These are phyloP conservation scores for Axea sp. DNA, from an alignment of 2,888 invertebrate species.

Conservation along the genomic window DNA sequence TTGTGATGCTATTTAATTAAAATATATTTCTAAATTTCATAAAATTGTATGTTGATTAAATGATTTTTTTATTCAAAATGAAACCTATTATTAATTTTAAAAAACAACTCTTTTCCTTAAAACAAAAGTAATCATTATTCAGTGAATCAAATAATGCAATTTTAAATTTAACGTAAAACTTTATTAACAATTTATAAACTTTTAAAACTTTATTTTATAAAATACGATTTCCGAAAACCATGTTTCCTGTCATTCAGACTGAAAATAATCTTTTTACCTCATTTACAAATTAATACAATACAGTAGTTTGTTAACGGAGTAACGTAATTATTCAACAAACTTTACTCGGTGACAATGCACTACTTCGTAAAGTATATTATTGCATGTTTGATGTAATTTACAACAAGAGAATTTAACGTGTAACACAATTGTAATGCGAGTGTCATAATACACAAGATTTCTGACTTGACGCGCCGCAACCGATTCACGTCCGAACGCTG, in stretches of 20 bases:
- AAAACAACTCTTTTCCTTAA: too few relatives aligned
- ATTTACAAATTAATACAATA: constrained; percentile 38
- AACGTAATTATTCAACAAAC: constrained; percentile 41
- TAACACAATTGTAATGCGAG: constrained; percentile 49
- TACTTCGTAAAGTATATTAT: constrained; percentile 47
- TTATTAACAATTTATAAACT: too few relatives aligned
- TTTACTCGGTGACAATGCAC: constrained; percentile 29
- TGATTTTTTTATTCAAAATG: too few relatives aligned
- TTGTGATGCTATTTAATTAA: too few relatives aligned
- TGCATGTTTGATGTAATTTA: constrained; percentile 48
- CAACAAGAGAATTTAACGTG: constrained; percentile 42
- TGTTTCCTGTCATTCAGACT: neutral
- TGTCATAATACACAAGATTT: constrained; percentile 56
- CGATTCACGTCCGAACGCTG: constrained; percentile 58
- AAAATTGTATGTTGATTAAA: too few relatives aligned
- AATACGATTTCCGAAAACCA: too few relatives aligned
- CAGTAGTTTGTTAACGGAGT: constrained; percentile 41
- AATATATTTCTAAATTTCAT: too few relatives aligned
- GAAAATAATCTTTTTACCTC: constrained; percentile 35
- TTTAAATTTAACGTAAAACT: too few relatives aligned
- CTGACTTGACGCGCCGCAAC: constrained; percentile 54
- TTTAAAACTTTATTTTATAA: too few relatives aligned
- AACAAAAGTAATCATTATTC: too few relatives aligned
- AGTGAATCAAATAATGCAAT: too few relatives aligned
- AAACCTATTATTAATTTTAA: too few relatives aligned